Evolutionary conservation across 2,797 vertebrate species (phyloP), one percentile per base, ranked within the genome.

Genomic region (Gouania willdenowi): DNA sequence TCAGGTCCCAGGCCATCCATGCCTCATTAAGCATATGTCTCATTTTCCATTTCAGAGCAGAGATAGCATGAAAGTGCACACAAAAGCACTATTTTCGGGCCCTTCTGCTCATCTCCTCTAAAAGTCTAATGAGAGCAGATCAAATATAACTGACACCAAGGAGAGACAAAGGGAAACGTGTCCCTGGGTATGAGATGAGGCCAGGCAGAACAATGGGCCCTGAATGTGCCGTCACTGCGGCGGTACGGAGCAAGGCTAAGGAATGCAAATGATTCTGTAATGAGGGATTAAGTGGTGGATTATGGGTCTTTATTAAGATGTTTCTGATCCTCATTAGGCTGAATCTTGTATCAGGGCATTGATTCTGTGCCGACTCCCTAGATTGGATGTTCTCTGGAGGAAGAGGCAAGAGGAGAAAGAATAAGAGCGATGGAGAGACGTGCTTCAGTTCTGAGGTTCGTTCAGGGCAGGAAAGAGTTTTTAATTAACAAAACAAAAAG

Each of bases 11-110:
- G 62, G 68, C 68, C 66, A 50, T 51, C 66, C 15, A 36, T 20
- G 55, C 44, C 76, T 88, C 82, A 90, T 89, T 90, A 90, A 67
- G 82, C 89, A 89, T 90, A 89, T 87, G 89, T 85, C 79, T 86
- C 61, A 71, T 73, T 75, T 77, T 88, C 75, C 68, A 80, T 82
- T 88, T 75, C 77, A 86, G 84, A 79, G 60, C 19, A 52, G 42
- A 80, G 82, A 89, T 81, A 82, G 40, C 58, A 44, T 49, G 68
- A 65, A 80, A 83, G 52, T 73, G 76, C 66, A 66, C 74, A 89
- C 82, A 87, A 89, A 86, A 83, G 79, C 81, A 70, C 59, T 81
- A 79, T 83, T 87, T 85, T 78, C 76, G 66, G 42, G 34, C 73
- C 63, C 43, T 56, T 53, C 65, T 64, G 57, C 79, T 75, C 56